These are phyloP conservation scores for Sapajus apella DNA, from an alignment of 2,113 vertebrate species.

Conservation along the genomic window DNA sequence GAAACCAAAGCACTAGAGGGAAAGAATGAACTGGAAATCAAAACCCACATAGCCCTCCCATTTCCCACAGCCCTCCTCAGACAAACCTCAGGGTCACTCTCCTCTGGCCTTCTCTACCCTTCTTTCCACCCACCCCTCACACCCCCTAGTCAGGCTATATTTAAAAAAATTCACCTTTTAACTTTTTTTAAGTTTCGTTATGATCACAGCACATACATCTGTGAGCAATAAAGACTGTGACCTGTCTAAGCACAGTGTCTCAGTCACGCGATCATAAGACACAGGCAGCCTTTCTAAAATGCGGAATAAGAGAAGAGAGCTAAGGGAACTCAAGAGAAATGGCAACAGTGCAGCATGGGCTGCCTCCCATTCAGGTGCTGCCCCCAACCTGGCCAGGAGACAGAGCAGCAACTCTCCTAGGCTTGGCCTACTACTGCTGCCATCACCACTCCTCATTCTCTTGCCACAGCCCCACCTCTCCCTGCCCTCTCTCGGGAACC, in stretches of 20 bases:
- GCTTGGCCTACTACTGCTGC: not conserved
- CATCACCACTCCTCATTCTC: not conserved
- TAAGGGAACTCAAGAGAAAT: not conserved
- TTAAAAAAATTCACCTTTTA: not conserved
- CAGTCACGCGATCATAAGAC: not conserved
- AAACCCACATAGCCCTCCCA: not conserved
- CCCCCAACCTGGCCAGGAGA: not conserved
- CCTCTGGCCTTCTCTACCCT: not conserved
- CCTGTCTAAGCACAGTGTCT: not conserved
- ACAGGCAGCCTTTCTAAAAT: not conserved
- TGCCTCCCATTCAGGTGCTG: no score
- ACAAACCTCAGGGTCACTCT: not conserved
- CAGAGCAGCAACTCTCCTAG: not conserved
- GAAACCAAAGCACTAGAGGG: not conserved
- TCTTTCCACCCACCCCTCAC: no score
- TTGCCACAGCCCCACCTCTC: not conserved
- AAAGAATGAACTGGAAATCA: not conserved
- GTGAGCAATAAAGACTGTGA: not conserved
- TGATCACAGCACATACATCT: not conserved
- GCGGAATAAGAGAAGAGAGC: not conserved
- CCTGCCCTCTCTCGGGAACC: not conserved
- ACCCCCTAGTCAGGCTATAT: not conserved
- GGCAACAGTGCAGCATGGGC: fast-evolving
- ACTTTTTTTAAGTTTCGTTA: not conserved
- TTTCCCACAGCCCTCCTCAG: not conserved